Conservation (phyloP, 2,113 vertebrate species). For the Oophaga pumilio region DNA sequence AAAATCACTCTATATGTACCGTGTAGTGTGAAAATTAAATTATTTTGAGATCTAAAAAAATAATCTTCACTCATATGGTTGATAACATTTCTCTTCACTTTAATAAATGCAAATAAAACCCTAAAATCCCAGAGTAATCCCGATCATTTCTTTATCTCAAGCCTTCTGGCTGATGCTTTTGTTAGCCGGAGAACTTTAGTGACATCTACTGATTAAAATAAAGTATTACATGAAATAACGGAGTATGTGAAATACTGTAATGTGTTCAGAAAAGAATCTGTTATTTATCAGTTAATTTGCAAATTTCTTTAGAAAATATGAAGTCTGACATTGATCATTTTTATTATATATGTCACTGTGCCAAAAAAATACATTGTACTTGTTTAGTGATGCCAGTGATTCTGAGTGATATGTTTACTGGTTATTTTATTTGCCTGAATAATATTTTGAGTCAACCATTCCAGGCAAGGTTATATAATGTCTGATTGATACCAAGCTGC, state of each 20-base stretch:
- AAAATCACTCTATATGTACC: background rate
- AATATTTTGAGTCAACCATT: background rate
- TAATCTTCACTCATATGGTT: background rate
- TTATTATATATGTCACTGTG: background rate
- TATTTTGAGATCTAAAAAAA: background rate
- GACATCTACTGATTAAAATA: constrained; percentile 27
- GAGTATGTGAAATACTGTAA: background rate
- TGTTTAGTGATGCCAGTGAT: background rate
- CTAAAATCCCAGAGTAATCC: background rate
- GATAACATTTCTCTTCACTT: background rate
- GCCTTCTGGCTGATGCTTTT: background rate
- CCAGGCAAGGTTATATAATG: background rate
- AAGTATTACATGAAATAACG: background rate
- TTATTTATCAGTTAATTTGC: background rate
- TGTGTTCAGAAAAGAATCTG: background rate
- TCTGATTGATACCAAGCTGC: background rate
- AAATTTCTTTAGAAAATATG: background rate
- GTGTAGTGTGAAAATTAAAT: background rate
- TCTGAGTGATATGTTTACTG: background rate
- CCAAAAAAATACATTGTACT: background rate
- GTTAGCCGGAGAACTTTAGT: constrained; percentile 13
- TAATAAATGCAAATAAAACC: background rate
- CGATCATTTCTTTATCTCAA: background rate
- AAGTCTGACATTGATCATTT: background rate
- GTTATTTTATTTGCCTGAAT: background rate